Evolutionary conservation across 2,888 invertebrate genomes (phyloP).

Genomic region (Anoncus sp.): DNA sequence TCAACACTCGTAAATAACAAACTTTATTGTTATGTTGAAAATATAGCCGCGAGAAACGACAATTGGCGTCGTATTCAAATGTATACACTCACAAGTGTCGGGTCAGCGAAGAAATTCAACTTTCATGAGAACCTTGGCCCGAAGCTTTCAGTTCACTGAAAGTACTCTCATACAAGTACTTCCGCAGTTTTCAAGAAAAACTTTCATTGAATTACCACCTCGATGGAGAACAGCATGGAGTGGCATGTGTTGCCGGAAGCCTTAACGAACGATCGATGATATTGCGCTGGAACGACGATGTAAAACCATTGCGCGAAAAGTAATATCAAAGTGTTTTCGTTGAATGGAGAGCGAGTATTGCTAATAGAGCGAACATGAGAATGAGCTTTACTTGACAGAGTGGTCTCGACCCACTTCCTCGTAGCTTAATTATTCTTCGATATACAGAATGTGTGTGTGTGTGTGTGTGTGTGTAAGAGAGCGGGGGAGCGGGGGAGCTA

Average conservation of each 20-base stretch:
- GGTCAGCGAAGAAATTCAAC: not conserved
- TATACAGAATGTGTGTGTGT: conserved; percentile 20
- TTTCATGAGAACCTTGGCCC: not conserved
- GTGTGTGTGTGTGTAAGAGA: too few species aligned
- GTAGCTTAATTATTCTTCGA: conserved; percentile 38
- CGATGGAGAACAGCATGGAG: conserved; percentile 7
- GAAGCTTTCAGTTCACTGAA: not conserved
- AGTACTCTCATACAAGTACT: not conserved
- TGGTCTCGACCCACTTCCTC: conserved; percentile 51
- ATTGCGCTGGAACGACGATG: conserved; percentile 1
- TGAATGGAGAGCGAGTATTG: not conserved
- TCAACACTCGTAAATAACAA: not conserved
- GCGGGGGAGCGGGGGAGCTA: not conserved
- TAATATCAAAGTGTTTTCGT: not conserved
- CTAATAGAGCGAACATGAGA: conserved; percentile 42
- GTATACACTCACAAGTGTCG: not conserved
- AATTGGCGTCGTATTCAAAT: not conserved
- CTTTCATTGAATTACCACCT: conserved; percentile 1
- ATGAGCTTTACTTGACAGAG: conserved; percentile 51
- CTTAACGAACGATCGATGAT: conserved; percentile 26
- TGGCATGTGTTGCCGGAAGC: conserved; percentile 7
- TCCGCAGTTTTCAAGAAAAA: not conserved
- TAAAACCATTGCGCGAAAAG: conserved; percentile 1
- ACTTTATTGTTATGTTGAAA: not conserved
- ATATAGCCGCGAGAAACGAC: not conserved